Evolutionary conservation across 2,797 vertebrate genomes (phyloP).

Genomic region (Ctenopoma multispine): DNA sequence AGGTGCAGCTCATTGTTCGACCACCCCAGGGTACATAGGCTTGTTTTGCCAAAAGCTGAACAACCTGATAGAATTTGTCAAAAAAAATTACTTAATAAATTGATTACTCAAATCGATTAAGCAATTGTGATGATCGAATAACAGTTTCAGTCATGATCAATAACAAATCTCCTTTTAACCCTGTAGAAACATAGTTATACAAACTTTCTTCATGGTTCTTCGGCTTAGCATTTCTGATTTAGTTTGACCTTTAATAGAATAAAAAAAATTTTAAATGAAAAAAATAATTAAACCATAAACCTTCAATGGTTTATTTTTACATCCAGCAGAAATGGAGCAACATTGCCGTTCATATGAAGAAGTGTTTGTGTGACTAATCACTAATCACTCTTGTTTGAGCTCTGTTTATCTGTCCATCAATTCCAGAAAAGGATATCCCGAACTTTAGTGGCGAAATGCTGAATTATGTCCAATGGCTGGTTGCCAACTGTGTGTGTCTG

Average conservation of each 20-base stretch:
- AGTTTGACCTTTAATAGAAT: no score
- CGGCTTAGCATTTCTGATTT: not conserved
- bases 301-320: no score
- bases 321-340: no score
- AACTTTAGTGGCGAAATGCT: no score
- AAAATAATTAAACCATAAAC: no score
- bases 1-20: slow-evolving; percentile 60
- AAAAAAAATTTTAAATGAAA: not conserved
- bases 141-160: not conserved
- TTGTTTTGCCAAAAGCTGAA: slow-evolving; percentile 22
- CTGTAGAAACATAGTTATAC: not conserved
- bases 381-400: no score
- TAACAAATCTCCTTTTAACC: no score
- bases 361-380: not conserved
- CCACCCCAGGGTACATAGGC: slow-evolving; percentile 40
- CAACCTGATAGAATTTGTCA: slow-evolving; percentile 45
- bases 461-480: no score
- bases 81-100: slow-evolving; percentile 48
- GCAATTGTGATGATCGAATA: not conserved
- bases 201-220: not conserved
- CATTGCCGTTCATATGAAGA: no score
- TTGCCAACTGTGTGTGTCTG: no score
- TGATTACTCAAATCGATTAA: slow-evolving; percentile 12
- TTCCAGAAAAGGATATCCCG: not conserved
- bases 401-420: not conserved